Conservation (phyloP, 2,113 vertebrate genomes). For the Elanus axillaris region DNA sequence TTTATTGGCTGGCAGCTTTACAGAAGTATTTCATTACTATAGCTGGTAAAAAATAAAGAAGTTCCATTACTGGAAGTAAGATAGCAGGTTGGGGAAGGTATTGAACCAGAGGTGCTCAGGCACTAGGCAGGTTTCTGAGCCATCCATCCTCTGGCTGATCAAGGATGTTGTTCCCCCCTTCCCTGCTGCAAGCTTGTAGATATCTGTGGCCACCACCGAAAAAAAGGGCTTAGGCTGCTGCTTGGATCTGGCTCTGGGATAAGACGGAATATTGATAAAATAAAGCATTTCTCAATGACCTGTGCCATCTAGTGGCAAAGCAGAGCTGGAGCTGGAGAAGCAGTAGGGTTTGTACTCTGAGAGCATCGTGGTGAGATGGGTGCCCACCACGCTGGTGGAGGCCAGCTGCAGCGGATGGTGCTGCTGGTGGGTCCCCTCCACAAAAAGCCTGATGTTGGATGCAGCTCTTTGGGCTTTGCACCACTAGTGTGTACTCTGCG, state of each 20-base stretch:
- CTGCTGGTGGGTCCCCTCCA: background rate
- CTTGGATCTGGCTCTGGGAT: background rate
- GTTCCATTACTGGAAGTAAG: background rate
- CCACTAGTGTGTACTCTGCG: accelerated
- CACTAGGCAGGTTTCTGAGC: background rate
- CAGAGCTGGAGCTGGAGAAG: background rate
- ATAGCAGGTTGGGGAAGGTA: background rate
- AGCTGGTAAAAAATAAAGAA: background rate
- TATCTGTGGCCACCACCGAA: background rate
- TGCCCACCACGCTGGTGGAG: background rate
- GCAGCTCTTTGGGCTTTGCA: background rate
- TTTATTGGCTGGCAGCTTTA: background rate
- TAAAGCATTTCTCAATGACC: conserved; percentile 53
- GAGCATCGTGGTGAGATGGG: accelerated
- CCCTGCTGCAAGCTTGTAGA: background rate
- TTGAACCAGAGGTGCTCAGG: background rate
- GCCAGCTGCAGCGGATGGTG: background rate
- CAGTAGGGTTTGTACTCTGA: accelerated
- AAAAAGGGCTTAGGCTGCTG: background rate
- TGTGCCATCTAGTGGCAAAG: conserved; percentile 69
- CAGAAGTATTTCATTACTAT: background rate
- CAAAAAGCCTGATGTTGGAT: accelerated
- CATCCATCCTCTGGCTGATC: background rate
- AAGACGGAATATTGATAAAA: background rate
- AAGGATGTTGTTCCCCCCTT: no score